These are phyloP conservation scores for Dichetophora obliterata DNA, from an alignment of 2,888 invertebrate genomes.

Conservation along the genomic window DNA sequence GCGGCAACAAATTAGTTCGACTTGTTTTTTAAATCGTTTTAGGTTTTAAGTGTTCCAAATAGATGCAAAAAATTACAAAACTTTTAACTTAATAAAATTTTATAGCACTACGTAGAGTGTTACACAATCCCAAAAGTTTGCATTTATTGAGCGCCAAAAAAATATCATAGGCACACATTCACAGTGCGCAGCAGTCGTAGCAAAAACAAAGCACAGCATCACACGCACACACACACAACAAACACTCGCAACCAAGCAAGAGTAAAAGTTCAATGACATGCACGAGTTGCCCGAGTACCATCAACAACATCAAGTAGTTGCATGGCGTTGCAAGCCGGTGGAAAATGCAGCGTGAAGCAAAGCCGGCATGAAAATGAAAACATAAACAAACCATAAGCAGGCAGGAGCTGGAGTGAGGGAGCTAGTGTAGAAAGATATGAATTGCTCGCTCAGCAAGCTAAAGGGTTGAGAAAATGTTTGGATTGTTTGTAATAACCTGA, in stretches of 20 bases:
- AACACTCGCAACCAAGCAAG: not conserved
- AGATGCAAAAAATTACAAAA: too few relatives aligned
- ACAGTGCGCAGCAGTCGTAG: not conserved
- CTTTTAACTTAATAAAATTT: too few relatives aligned
- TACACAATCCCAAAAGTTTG: not conserved
- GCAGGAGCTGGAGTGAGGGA: slow-evolving; percentile 5
- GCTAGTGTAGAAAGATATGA: not conserved
- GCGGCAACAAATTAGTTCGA: not conserved
- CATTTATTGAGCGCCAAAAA: not conserved
- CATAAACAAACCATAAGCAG: slow-evolving; percentile 24
- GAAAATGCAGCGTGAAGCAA: slow-evolving; percentile 18
- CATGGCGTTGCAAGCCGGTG: slow-evolving; percentile 27
- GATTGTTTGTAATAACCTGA: not conserved
- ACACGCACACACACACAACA: not conserved
- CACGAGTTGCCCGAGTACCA: slow-evolving; percentile 1
- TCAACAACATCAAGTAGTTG: slow-evolving; percentile 7
- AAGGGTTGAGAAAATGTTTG: not conserved
- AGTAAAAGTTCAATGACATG: slow-evolving; percentile 40
- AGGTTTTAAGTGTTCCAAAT: too few relatives aligned
- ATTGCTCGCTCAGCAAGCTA: not conserved
- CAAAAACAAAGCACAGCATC: not conserved
- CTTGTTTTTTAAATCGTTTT: too few relatives aligned
- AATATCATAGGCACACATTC: not conserved
- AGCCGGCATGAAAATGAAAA: slow-evolving; percentile 39
- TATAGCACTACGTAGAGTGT: not conserved